phyloP scores from a whole-genome alignment of 2,113 vertebrate genomes.

The Siniperca knerii region DNA sequence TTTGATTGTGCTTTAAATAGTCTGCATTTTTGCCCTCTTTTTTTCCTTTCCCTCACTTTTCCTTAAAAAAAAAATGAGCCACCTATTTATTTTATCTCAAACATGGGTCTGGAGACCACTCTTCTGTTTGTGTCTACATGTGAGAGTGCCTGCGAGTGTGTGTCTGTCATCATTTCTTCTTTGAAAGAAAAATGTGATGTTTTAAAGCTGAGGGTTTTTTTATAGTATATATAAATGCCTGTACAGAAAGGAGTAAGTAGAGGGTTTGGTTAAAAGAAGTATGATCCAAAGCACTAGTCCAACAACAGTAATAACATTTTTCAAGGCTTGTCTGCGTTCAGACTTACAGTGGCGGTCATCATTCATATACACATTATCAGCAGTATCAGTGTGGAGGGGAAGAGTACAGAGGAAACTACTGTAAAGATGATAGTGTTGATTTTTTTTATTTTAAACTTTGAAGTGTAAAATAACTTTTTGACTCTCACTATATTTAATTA shows the following conservation, averaged over 20 bases:
- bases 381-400: constrained; percentile 57
- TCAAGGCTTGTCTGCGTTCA: constrained; percentile 66
- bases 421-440: constrained; percentile 98
- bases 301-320: constrained; percentile 36
- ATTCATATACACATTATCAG: constrained; percentile 81
- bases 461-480: constrained; percentile 99
- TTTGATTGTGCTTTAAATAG: constrained; percentile 36
- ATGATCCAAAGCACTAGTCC: constrained; percentile 64
- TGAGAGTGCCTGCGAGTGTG: constrained; percentile 48
- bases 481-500: constrained; percentile 99
- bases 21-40: constrained; percentile 32
- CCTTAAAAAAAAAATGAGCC: constrained; percentile 67
- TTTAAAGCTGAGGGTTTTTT: constrained; percentile 50
- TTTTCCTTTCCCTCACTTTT: constrained; percentile 21
- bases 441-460: constrained; percentile 89
- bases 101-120: constrained; percentile 78
- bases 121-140: constrained; percentile 48
- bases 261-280: constrained; percentile 37
- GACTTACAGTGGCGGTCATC: constrained; percentile 50
- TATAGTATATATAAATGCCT: constrained; percentile 64
- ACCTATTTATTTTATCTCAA: constrained; percentile 76
- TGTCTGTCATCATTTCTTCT: constrained; percentile 39
- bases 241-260: constrained; percentile 61
- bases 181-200: constrained; percentile 62
- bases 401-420: constrained; percentile 90